Evolutionary conservation across 1,140 invertebrate species (phyloP).

Genomic region (Leucophenga varia): DNA sequence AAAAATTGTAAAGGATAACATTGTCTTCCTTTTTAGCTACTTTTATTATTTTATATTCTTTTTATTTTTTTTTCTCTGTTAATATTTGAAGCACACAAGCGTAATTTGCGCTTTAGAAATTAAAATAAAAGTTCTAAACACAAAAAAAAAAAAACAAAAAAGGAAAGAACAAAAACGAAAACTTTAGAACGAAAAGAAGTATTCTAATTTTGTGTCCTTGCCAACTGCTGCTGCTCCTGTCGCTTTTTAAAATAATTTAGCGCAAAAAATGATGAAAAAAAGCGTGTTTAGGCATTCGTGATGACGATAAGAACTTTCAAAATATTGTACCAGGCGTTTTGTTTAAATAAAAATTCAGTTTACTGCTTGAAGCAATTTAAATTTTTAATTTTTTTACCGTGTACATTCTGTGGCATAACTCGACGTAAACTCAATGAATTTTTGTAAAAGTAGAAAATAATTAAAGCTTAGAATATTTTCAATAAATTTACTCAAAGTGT

Average conservation of each 20-base stretch:
- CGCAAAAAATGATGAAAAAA: background rate
- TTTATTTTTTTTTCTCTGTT: conserved; percentile 3
- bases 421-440: no score
- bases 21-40: background rate
- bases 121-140: conserved; percentile 32
- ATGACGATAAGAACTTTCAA: no score
- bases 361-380: no score
- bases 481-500: no score
- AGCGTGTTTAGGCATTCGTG: background rate
- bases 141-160: conserved; percentile 6
- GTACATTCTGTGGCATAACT: no score
- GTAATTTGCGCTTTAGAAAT: conserved; percentile 38
- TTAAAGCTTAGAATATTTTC: no score
- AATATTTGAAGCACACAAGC: conserved; percentile 36
- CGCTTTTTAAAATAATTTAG: no score
- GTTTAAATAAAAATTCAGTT: no score
- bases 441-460: no score
- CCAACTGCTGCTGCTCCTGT: conserved; percentile 22
- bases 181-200: conserved; percentile 6
- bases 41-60: conserved; percentile 1
- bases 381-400: no score
- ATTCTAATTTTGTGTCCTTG: conserved; percentile 25
- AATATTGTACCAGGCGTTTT: no score
- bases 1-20: conserved; percentile 24
- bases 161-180: conserved; percentile 2